A percentile compares a stretch with the other conserved stretches of the same genome.
These are phyloP conservation scores for Drosophila arizonae DNA, from an alignment of 1,140 invertebrate species.

Conservation along the genomic window DNA sequence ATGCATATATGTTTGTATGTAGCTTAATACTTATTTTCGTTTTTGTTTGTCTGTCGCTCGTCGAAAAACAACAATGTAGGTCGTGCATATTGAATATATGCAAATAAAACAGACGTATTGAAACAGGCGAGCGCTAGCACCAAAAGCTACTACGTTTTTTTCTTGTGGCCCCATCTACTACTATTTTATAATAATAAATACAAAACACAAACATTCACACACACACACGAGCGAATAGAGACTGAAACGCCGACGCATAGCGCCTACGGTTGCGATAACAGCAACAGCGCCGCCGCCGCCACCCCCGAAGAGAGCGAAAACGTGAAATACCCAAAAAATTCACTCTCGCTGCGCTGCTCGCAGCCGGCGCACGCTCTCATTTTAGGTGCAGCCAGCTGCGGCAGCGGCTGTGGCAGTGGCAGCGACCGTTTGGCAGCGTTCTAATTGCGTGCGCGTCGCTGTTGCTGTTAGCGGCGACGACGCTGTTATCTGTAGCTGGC, in stretches of 20 bases:
- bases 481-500: conserved; percentile 60
- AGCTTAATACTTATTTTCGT: conserved; percentile 45
- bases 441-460: conserved; percentile 60
- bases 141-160: conserved; percentile 54
- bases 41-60: conserved; percentile 52
- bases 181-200: conserved; percentile 49
- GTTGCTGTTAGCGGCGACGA: conserved; percentile 32
- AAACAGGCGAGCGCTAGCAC: conserved; percentile 49
- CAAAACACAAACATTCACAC: conserved; percentile 48
- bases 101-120: conserved; percentile 58
- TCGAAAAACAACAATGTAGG: conserved; percentile 69
- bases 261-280: conserved; percentile 47
- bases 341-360: conserved; percentile 58
- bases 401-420: background rate
- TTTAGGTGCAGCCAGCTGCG: conserved; percentile 19
- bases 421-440: conserved; percentile 36
- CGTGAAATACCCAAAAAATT: conserved; percentile 39
- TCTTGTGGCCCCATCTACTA: conserved; percentile 27
- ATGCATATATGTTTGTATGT: conserved; percentile 37
- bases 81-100: conserved; percentile 78
- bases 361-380: conserved; percentile 15
- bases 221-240: conserved; percentile 1
- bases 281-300: conserved; percentile 47
- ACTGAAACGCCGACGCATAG: conserved; percentile 32
- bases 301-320: conserved; percentile 30